A percentile compares a stretch with the other conserved stretches of the same genome.
These are phyloP conservation scores for Hapalemur alaotrensis DNA, from an alignment of 2,797 vertebrate genomes.

Conservation along the genomic window DNA sequence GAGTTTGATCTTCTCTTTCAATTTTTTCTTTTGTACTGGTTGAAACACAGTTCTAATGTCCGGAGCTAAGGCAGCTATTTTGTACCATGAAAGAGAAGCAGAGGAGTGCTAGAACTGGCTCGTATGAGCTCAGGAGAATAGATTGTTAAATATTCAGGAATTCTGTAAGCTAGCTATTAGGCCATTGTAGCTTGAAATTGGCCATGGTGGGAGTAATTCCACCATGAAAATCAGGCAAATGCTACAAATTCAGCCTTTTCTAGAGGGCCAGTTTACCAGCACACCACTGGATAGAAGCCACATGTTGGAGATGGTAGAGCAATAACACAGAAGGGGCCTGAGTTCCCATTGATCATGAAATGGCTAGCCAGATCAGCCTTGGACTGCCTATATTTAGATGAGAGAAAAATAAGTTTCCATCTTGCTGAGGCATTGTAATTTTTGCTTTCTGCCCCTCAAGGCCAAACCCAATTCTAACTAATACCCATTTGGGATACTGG, in stretches of 20 bases:
- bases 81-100: background rate
- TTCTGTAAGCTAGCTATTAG: slow-evolving; percentile 5
- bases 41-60: background rate
- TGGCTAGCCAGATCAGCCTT: background rate
- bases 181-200: background rate
- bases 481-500: background rate
- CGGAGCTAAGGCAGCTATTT: background rate
- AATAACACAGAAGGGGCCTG: background rate
- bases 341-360: background rate
- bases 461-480: background rate
- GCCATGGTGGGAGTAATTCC: background rate
- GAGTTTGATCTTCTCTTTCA: background rate
- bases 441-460: background rate
- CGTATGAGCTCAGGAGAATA: background rate
- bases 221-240: background rate
- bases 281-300: background rate
- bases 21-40: background rate
- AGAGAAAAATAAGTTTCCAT: background rate
- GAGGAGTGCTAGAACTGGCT: background rate
- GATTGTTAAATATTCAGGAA: background rate
- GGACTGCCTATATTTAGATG: background rate
- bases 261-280: background rate
- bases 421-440: background rate
- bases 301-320: background rate
- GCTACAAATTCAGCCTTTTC: background rate